phyloP scores from a whole-genome alignment of 2,797 vertebrate genomes.

The Acropternis orthonyx region DNA sequence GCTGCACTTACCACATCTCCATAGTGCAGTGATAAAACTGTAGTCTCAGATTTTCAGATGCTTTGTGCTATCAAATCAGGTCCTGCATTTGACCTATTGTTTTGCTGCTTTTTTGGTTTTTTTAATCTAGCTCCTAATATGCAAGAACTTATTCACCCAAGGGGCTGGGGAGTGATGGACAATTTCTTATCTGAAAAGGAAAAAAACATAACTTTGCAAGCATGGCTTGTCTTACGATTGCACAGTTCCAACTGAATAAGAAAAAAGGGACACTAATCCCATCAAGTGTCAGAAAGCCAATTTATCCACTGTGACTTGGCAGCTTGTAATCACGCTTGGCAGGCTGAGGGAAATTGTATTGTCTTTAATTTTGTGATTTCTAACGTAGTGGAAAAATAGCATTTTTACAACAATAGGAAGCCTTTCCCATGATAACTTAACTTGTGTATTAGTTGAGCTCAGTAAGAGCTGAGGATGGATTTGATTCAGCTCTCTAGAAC shows the following conservation, averaged over 20 bases:
- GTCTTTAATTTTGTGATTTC: constrained; percentile 33
- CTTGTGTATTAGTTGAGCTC: background rate
- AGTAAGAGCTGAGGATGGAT: background rate
- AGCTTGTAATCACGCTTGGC: background rate
- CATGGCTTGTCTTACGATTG: background rate
- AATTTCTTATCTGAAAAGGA: background rate
- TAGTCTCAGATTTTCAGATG: background rate
- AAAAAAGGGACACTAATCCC: background rate
- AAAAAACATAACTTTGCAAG: background rate
- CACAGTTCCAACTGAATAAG: background rate
- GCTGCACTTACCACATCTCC: background rate
- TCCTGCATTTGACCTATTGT: background rate
- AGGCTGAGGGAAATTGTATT: background rate
- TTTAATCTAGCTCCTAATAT: background rate
- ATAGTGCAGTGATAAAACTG: background rate
- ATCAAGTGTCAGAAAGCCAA: background rate
- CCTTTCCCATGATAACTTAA: background rate
- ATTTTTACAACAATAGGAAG: constrained; percentile 36
- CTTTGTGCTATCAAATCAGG: background rate
- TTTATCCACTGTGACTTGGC: constrained; percentile 13
- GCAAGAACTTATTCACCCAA: background rate
- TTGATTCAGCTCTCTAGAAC: background rate
- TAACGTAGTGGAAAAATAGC: background rate
- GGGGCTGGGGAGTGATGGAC: background rate
- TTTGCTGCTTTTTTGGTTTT: background rate